phyloP scores from a whole-genome alignment of 2,113 vertebrate species.

The Baryphthengus martii region DNA sequence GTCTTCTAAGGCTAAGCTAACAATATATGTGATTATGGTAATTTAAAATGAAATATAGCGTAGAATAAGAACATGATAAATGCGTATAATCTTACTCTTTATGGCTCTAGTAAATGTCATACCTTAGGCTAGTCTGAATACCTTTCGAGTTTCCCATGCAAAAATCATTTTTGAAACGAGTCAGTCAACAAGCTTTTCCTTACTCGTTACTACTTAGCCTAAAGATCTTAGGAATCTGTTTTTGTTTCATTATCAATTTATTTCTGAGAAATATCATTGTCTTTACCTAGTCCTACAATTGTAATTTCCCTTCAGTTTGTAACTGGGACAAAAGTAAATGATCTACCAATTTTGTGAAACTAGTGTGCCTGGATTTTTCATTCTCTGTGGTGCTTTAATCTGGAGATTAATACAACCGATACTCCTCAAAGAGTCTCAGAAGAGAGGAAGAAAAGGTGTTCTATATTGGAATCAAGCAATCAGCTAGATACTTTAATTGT shows the following conservation, averaged over 20 bases:
- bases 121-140: constrained; percentile 75
- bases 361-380: constrained; percentile 20
- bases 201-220: constrained; percentile 73
- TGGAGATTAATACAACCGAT: constrained; percentile 60
- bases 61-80: constrained; percentile 73
- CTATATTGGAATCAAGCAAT: constrained; percentile 27
- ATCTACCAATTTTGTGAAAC: constrained; percentile 16
- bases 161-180: constrained; percentile 70
- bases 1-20: constrained; percentile 60
- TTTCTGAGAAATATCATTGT: constrained; percentile 67
- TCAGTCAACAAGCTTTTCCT: constrained; percentile 73
- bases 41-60: constrained; percentile 69
- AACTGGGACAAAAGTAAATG: constrained; percentile 47
- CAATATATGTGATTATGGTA: constrained; percentile 71
- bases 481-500: constrained; percentile 3
- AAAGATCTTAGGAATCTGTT: constrained; percentile 66
- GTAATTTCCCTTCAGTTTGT: constrained; percentile 62
- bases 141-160: constrained; percentile 65
- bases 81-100: constrained; percentile 68
- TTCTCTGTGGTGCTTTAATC: constrained; percentile 32
- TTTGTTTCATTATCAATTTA: constrained; percentile 72
- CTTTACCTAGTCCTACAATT: constrained; percentile 43
- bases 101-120: constrained; percentile 75
- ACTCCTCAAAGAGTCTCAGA: constrained; percentile 23
- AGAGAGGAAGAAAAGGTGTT: neutral